Base-by-base conservation (phyloP, 2,888 invertebrate species). In the Trachelus stipa region DNA sequence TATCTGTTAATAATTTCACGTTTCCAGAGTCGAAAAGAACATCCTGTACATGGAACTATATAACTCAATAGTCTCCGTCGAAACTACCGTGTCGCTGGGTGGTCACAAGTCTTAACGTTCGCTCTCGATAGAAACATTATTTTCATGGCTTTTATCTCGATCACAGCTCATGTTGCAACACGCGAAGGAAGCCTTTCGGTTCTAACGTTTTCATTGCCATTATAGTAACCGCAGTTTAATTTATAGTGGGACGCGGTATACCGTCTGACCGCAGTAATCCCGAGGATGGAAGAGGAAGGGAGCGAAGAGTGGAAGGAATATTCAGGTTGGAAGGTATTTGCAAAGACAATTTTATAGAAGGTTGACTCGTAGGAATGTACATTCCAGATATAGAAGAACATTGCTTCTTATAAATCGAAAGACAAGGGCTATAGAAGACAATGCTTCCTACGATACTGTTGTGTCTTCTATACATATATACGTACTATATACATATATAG, bases 171-270 rank as follows among this genome's bases (percentile, higher is more conserved):
- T 31, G 71, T 30, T 31, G 71, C 15, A 12, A 12, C 71, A 33
- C 71, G 71, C 71, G 15, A 4, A 15, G 12, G 31, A 71, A 31
- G 33, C 71, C 31, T 71, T 71, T 71, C 12, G 31, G 79, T 79
- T 80, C 84, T 83, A 83, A 87, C 84, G 80, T 85, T 88, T 87
- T 87, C 86, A 86, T 87, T 23, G 33, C 82, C 79, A 79, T 83
- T 81, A 74, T 74, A 68, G 68, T 69, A 80, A 86, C 82, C 85
- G 80, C 84, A 84, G 81, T 85, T 86, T 85, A 85, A 85, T 85
- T 85, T 76, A 83, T 81, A 77, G 76, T 77, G 77, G 40, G 40
- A 56, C 40, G 40, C 23, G 23, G 40, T 56, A 23, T 56, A 56
- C 40, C 40, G 15, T 23, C 40, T 9, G 2, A 56, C 40, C 40